Base-by-base conservation (phyloP, 2,888 invertebrate species). In the Rhogogaster chlorosoma region DNA sequence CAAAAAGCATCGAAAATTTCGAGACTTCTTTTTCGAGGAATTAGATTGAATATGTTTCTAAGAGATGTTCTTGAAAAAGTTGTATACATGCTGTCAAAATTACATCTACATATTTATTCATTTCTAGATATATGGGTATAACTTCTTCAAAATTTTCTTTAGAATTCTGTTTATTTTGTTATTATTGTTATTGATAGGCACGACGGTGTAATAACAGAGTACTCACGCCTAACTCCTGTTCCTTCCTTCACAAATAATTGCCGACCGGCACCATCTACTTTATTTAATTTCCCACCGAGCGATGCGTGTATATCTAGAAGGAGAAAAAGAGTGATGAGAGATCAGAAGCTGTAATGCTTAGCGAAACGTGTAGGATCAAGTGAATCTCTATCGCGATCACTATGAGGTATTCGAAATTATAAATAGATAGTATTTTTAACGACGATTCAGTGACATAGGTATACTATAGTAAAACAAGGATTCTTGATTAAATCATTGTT, bases 191-290 rank as follows among this genome's bases (percentile, higher is more conserved):
- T 32, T 12, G 3, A 61, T 26, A 22, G 10, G 10, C 2, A n/a
- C 1, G 9, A 22, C 26, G 7, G 15, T 12, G 15, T 38, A 15
- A 22, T 0, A 18, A 57, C 61, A 22, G 10, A 7, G 18, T 80
- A 80, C 80, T 80, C 80, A 80, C 80, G 80, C 57, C 80, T 61
- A 80, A 83, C 83, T 83, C 83, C 70, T 83, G 64, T 83, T 83
- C 49, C 83, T 83, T 64, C 83, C 83, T 70, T 83, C 83, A 53
- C 42, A 32, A 83, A 67, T 67, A 42, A 45, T 26, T 29, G 67
- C 61, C 67, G 32, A 29, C 83, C 67, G 83, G 83, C 83, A 83
- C 83, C 83, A 83, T 83, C 83, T 70, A 70, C 83, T 67, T 67
- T 70, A 42, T 67, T 64, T 70, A 49, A 64, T 67, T 29, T 70